Evolutionary conservation across 2,888 invertebrate genomes (phyloP), one percentile per base, ranked within the genome.

Genomic region (Herminia tarsipennalis): DNA sequence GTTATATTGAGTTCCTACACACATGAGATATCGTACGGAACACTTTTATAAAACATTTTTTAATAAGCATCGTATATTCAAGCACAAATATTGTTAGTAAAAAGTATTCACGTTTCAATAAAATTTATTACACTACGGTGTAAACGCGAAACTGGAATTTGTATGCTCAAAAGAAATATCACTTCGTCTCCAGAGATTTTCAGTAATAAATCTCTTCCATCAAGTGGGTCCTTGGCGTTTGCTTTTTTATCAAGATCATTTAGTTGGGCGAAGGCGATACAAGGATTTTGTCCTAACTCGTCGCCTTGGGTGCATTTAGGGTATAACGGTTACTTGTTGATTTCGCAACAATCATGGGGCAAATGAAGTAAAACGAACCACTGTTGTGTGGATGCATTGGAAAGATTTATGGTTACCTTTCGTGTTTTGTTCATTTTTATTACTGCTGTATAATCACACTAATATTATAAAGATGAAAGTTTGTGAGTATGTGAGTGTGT

Each of bases 171-270:
- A 81, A 79, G 78, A 78, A 81, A 78, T 78, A 84, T 84, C 73
- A 70, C 70, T 69, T 64, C 59, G 58, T 71, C 83, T 75, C 80
- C 36, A 58, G 78, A 82, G 84, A 78, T 78, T 79, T 71, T 45
- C 50, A 66, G 83, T 66, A 83, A 86, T 87, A 86, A 86, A 86
- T 87, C 85, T 82, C 65, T 69, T 64, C 73, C 77, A 83, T 80
- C 83, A 75, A 72, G 65, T 70, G 66, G 67, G 71, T 74, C 76
- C 60, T 74, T 73, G 72, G 61, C 71, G 69, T 76, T 78, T 70
- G 64, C n/a, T n/a, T 77, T 81, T 81, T 83, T 85, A 83, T 83
- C 83, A 76, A 77, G 82, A 83, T 83, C 73, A 52, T 61, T 64
- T 56, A 56, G 48, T 32, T 46, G 41, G 50, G 54, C 55, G 50